Evolutionary conservation across 2,888 invertebrate species (phyloP), one percentile per base, ranked within the genome.

Genomic region (Limnephilus auricula): DNA sequence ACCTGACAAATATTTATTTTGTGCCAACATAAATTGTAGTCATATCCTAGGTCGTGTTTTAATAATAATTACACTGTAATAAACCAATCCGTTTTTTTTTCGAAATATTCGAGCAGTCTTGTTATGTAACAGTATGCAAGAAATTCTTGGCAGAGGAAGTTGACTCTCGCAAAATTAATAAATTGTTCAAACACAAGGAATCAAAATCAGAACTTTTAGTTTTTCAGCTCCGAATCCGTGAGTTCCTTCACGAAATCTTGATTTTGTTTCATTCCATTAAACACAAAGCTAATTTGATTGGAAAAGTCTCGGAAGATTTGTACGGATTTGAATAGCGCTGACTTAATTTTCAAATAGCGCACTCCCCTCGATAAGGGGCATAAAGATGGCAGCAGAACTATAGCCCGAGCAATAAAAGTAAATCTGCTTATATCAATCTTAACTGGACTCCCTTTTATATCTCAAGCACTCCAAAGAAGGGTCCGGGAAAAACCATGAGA

Each of bases 361-460:
- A 86, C 50, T 34, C 65, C 86, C 50, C 86, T 30, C 15, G 31
- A 50, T 65, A 50, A 32, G 32, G 32, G 32, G 86, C 30, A 32
- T 65, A 31, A 65, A 86, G 86, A 86, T 31, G 86, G 50, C 86
- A 32, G 85, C 40, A 34, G 40, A 85, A 85, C 85, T 85, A 85
- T 40, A 85, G 86, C 31, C 86, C 31, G 2, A 45, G 92, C 89
- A 92, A 92, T 92, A 92, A 92, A 92, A 91, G 89, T 92, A 92
- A 92, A 92, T 92, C 90, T 91, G 87, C 92, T 87, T 87, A 92
- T 92, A 91, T 92, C 92, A 92, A 92, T 92, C 92, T 91, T 91
- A 90, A 78, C 91, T 31, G 91, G 89, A 90, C 86, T 31, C 65
- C 86, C 32, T 65, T 80, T 32, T 80, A 65, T 65, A 65, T 65